Base-by-base conservation (phyloP, 2,113 vertebrate genomes). In the Nothocercus julius region DNA sequence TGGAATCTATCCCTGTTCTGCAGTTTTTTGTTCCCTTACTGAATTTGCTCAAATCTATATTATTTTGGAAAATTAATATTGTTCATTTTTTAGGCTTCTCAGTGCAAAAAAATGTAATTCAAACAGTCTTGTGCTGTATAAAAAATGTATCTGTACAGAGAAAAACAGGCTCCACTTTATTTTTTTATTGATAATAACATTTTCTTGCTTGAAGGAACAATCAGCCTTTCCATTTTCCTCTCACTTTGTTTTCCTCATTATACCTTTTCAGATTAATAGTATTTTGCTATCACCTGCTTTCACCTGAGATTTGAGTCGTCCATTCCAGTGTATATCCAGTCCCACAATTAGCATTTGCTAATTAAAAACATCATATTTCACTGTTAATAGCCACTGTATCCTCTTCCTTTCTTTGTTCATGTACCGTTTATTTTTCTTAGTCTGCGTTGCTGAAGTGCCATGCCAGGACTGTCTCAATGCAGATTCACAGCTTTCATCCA, bases 181-280 rank as follows among this genome's bases (percentile, higher is more conserved):
- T 94, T 92, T 96, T 94, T 91, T 44, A 86, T 90, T 94, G 93
- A 94, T 92, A 96, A 95, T 95, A 96, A 82, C 51, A 85, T 96
- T 94, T 96, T 85, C 67, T 95, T 92, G 96, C 96, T 94, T 85
- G 93, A 96, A 97, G 93, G 89, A 94, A 53, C 92, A 95, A 97
- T 94, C 95, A 97, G 81, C 56, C 63, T 87, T 96, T 91, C 93
- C 45, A 81, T 96, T 97, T 96, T 66, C 85, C 85, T 80, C 82
- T 95, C 82, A 44, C 85, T 92, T 92, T 94, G 89, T 93, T 96
- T 97, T 97, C 88, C 89, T 92, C 84, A 90, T 96, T 97, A 89
- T 81, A 85, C 80, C 72, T 94, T 95, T 97, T 85, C 69, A 89
- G 87, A 91, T 96, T 96, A 96, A 97, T 96, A 85, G 85, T 81